Percentiles rank a stretch among this genome's conserved stretches.
phyloP scores from a whole-genome alignment of 1,140 invertebrate species.

The Plodia interpunctella region DNA sequence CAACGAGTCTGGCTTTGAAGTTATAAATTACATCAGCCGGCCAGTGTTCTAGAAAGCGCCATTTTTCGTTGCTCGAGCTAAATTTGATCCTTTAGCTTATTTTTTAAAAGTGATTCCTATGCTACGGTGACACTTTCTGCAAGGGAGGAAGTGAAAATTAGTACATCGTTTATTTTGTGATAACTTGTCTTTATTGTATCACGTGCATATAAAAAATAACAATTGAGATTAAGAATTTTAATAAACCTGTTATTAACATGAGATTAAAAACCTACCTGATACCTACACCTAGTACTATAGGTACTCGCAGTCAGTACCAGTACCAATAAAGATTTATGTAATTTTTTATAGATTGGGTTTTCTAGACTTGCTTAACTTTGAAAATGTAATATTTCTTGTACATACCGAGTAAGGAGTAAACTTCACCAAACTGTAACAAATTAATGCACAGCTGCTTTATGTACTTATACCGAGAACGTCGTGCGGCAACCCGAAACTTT shows the following conservation, averaged over 20 bases:
- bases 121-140: not conserved
- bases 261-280: too few relatives aligned
- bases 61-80: conserved; percentile 1
- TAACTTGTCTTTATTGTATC: too few relatives aligned
- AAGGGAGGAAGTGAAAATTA: not conserved
- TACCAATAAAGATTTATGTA: too few relatives aligned
- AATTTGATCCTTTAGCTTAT: conserved; percentile 3
- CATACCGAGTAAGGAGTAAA: not conserved
- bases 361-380: too few relatives aligned
- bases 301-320: too few relatives aligned
- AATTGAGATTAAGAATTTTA: too few relatives aligned
- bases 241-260: too few relatives aligned
- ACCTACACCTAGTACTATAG: too few relatives aligned
- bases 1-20: conserved; percentile 17
- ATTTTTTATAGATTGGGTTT: too few relatives aligned
- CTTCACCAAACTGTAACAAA: conserved; percentile 9
- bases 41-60: not conserved
- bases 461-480: not conserved
- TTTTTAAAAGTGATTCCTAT: conserved; percentile 4
- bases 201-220: too few relatives aligned
- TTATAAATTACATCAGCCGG: conserved; percentile 10
- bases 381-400: too few relatives aligned
- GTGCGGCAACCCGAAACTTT: conserved; percentile 27
- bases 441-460: conserved; percentile 17
- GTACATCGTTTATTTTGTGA: too few relatives aligned